A percentile compares a stretch with the other conserved stretches of the same genome.
Conservation (phyloP, 2,797 vertebrate genomes). For the Atherinosoma microstoma region DNA sequence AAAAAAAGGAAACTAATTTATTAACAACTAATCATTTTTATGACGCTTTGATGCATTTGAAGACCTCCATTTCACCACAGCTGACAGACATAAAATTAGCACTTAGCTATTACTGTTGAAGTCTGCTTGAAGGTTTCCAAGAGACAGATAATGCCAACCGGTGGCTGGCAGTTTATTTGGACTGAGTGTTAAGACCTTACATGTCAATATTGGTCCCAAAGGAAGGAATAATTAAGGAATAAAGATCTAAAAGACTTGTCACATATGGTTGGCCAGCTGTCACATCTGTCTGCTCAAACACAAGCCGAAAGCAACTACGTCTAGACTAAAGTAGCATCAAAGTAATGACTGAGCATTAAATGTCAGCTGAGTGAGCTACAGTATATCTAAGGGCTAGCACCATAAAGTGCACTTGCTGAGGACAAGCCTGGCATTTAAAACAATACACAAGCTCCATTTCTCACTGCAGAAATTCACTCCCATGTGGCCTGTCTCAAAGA, state of each 20-base stretch:
- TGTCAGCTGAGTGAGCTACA: constrained; percentile 72
- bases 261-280: constrained; percentile 77
- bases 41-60: constrained; percentile 24
- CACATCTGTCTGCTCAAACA: constrained; percentile 69
- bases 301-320: constrained; percentile 45
- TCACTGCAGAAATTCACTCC: constrained; percentile 59
- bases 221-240: constrained; percentile 68
- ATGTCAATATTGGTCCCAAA: constrained; percentile 69
- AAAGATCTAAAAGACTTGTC: constrained; percentile 71
- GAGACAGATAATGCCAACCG: constrained; percentile 67
- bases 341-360: constrained; percentile 66
- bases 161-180: constrained; percentile 70
- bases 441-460: constrained; percentile 59
- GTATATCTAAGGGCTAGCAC: constrained; percentile 48
- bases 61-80: constrained; percentile 11
- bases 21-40: constrained; percentile 35
- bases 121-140: constrained; percentile 62
- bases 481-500: constrained; percentile 45
- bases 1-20: constrained; percentile 6
- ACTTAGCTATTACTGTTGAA: constrained; percentile 33
- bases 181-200: constrained; percentile 67
- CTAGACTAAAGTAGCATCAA: constrained; percentile 44
- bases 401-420: constrained; percentile 27
- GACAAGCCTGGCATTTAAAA: constrained; percentile 71
- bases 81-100: constrained; percentile 40